Percentiles rank a stretch among this genome's conserved stretches.
These are phyloP conservation scores for Pristionchus arcanus DNA, from an alignment of 2,888 invertebrate genomes.

Conservation along the genomic window DNA sequence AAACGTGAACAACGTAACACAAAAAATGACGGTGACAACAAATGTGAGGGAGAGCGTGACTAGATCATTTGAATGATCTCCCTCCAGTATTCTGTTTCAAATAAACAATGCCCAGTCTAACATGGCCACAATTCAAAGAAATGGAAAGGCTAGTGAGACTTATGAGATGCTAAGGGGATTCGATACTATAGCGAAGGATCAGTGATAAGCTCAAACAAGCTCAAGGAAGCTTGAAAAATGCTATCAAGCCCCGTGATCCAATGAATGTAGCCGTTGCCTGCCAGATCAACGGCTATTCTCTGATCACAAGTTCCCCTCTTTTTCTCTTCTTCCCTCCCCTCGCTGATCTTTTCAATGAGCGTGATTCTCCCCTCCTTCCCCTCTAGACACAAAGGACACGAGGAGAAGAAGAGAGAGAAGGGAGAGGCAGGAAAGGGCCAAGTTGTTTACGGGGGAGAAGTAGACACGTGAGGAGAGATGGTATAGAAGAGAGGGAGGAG, in stretches of 20 bases:
- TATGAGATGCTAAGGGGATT: background rate
- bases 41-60: background rate
- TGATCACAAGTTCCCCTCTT: background rate
- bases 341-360: slow-evolving; percentile 30
- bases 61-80: slow-evolving; percentile 34
- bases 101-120: background rate
- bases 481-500: background rate
- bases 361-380: background rate
- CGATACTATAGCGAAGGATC: too few relatives aligned
- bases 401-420: background rate
- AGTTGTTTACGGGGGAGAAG: slow-evolving; percentile 40
- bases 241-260: background rate
- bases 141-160: background rate
- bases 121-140: background rate
- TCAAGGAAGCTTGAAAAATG: background rate
- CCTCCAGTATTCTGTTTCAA: background rate
- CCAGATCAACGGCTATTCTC: background rate
- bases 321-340: background rate
- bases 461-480: slow-evolving; percentile 27
- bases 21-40: background rate
- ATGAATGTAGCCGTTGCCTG: too few relatives aligned
- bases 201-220: background rate
- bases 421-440: background rate
- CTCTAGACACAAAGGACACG: slow-evolving; percentile 38
- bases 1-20: slow-evolving; percentile 19